Conservation (phyloP, 2,113 vertebrate species). For the Gallinago paraguaiae region DNA sequence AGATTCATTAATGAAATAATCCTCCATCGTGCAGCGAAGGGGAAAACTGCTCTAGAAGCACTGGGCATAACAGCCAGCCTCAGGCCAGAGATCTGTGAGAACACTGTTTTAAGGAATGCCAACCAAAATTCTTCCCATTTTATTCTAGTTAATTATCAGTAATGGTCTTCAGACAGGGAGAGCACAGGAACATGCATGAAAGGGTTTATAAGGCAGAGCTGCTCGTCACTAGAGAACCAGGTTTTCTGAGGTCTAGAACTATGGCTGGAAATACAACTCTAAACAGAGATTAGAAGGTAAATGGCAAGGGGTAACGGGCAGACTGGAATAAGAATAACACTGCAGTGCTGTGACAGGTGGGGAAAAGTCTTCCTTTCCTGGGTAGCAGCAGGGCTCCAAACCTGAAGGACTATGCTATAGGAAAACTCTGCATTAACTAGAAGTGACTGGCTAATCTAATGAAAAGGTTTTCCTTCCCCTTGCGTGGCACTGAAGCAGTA, state of each 20-base stretch:
- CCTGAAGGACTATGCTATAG: not conserved
- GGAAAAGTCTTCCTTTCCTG: not conserved
- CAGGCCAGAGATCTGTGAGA: slow-evolving; percentile 23
- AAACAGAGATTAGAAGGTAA: not conserved
- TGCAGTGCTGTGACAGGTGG: not conserved
- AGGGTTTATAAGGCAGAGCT: not conserved
- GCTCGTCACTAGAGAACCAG: not conserved
- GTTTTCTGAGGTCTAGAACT: not conserved
- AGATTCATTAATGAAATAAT: slow-evolving; percentile 57
- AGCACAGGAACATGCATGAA: not conserved
- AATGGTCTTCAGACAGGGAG: not conserved
- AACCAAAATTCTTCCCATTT: slow-evolving; percentile 20
- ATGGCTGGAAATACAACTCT: fast-evolving
- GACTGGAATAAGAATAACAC: not conserved
- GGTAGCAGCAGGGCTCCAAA: not conserved
- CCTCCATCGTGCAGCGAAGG: not conserved
- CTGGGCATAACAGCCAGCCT: slow-evolving; percentile 9
- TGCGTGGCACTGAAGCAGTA: not conserved
- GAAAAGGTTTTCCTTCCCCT: not conserved
- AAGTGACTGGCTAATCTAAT: not conserved
- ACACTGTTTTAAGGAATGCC: not conserved
- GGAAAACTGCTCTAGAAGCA: slow-evolving; percentile 18
- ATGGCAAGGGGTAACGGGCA: not conserved
- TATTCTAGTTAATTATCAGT: not conserved
- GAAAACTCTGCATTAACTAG: not conserved